These are phyloP conservation scores for Periplaneta americana DNA, from an alignment of 1,140 invertebrate genomes.

Conservation along the genomic window DNA sequence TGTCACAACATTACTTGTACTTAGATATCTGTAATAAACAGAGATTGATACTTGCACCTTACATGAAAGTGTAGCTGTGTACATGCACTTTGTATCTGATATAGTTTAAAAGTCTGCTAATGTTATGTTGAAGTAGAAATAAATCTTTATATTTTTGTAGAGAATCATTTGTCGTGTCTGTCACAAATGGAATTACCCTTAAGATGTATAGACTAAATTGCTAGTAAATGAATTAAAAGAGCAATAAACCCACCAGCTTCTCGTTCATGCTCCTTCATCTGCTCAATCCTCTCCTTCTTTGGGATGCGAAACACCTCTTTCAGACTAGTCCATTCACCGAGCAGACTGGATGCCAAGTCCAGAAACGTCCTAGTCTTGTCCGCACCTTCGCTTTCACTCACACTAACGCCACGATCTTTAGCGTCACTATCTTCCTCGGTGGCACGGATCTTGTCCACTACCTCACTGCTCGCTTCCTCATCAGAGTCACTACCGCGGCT, in stretches of 20 bases:
- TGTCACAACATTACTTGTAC: too few species aligned
- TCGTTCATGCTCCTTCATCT: constrained; percentile 88
- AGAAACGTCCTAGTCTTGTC: not conserved
- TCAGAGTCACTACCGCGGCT: constrained; percentile 13
- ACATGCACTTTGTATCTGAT: too few species aligned
- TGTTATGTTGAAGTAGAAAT: too few species aligned
- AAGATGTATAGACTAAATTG: too few species aligned
- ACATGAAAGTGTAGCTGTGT: too few species aligned
- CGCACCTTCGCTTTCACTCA: constrained; percentile 16
- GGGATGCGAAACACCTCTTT: constrained; percentile 93
- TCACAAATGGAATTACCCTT: too few species aligned
- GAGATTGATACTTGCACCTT: too few species aligned
- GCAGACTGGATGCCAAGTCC: constrained; percentile 56
- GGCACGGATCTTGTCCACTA: constrained; percentile 24
- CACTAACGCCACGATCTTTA: constrained; percentile 27
- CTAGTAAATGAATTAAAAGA: too few species aligned
- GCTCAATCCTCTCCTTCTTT: constrained; percentile 87
- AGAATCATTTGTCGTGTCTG: too few species aligned
- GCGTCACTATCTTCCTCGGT: constrained; percentile 16
- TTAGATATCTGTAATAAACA: too few species aligned
- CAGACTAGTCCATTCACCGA: constrained; percentile 71
- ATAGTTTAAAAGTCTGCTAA: too few species aligned
- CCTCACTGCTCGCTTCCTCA: constrained; percentile 25
- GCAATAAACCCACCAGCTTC: constrained; percentile 60
- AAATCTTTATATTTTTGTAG: too few species aligned